phyloP scores from a whole-genome alignment of 1,140 invertebrate species.

The Leptoteleia sp. region DNA sequence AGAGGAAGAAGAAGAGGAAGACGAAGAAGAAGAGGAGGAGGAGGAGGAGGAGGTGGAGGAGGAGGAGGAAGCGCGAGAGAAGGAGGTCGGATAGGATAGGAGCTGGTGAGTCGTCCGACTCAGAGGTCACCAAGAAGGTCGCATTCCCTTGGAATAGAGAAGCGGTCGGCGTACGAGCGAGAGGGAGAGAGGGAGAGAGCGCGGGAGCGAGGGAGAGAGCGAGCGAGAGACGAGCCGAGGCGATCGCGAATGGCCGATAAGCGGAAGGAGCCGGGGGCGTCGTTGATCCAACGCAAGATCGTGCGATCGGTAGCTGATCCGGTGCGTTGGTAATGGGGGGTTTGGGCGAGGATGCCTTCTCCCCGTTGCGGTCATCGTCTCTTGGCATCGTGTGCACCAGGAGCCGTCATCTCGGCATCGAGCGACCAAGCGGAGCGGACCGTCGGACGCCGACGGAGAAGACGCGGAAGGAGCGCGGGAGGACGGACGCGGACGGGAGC shows the following conservation, averaged over 20 bases:
- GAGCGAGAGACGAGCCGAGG: conserved; percentile 39
- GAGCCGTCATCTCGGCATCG: conserved; percentile 33
- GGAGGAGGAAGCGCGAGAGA: no score
- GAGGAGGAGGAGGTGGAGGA: no score
- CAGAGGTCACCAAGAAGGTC: conserved; percentile 60
- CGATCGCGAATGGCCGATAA: conserved; percentile 69
- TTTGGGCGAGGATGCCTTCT: conserved; percentile 81
- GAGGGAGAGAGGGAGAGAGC: conserved; percentile 3
- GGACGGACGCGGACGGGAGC: conserved; percentile 20
- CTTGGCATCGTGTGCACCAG: conserved; percentile 72
- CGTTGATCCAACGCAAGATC: conserved; percentile 68
- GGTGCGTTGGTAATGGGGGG: conserved; percentile 79
- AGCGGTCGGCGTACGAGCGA: conserved; percentile 38
- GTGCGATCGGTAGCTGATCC: conserved; percentile 70
- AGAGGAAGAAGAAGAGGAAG: no score
- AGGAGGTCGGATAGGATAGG: conserved; percentile 32
- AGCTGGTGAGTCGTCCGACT: conserved; percentile 35
- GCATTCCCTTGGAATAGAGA: conserved; percentile 57
- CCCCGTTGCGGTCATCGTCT: conserved; percentile 73
- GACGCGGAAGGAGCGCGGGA: conserved; percentile 28
- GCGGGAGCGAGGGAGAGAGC: not conserved
- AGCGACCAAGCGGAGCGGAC: conserved; percentile 12
- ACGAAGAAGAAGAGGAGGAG: no score
- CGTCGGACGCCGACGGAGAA: conserved; percentile 31
- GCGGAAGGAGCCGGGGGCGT: conserved; percentile 50